These are phyloP conservation scores for Cheilosia soror DNA, from an alignment of 2,888 invertebrate genomes.

Conservation along the genomic window DNA sequence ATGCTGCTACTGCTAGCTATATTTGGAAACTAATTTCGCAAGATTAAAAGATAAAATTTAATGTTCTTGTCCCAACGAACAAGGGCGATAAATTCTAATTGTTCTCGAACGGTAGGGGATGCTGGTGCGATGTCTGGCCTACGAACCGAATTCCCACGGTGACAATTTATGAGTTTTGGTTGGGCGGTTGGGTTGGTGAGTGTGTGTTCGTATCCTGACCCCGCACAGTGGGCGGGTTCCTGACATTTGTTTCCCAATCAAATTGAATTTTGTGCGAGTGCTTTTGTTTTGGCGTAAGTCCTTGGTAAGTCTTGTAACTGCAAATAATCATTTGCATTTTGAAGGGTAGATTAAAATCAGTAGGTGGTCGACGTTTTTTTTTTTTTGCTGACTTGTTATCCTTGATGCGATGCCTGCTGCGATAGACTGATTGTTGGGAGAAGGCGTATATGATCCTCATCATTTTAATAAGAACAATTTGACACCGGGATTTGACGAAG, in stretches of 20 bases:
- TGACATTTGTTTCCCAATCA: slow-evolving; percentile 37
- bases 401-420: too few species aligned
- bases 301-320: not conserved
- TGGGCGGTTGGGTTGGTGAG: slow-evolving; percentile 35
- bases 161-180: slow-evolving; percentile 59
- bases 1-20: slow-evolving; percentile 52
- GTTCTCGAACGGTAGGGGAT: slow-evolving; percentile 54
- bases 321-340: too few species aligned
- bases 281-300: not conserved
- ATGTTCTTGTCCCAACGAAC: slow-evolving; percentile 71
- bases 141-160: slow-evolving; percentile 53
- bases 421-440: too few species aligned
- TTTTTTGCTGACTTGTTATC: too few species aligned
- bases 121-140: slow-evolving; percentile 17
- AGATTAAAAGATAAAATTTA: slow-evolving; percentile 75
- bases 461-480: too few species aligned
- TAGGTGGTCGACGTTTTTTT: too few species aligned
- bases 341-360: too few species aligned
- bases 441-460: too few species aligned
- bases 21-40: slow-evolving; percentile 73
- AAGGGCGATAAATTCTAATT: slow-evolving; percentile 74
- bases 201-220: slow-evolving; percentile 21
- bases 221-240: slow-evolving; percentile 14
- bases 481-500: too few species aligned
- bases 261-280: slow-evolving; percentile 6